These are phyloP conservation scores for Trichosurus vulpecula DNA, from an alignment of 2,797 vertebrate species.

Conservation along the genomic window DNA sequence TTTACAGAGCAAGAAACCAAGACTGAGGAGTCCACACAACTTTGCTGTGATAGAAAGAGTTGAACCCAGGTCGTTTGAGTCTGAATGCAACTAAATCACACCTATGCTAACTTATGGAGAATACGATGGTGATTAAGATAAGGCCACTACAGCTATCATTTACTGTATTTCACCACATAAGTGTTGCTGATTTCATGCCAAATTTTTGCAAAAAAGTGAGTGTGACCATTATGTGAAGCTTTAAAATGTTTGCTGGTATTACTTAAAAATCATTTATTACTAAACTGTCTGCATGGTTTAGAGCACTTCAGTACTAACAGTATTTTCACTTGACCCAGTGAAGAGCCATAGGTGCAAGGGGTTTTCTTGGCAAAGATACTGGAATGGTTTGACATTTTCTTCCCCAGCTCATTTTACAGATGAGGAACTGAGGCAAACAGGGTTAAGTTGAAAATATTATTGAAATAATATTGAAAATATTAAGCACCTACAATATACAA, in stretches of 20 bases:
- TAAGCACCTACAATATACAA: background rate
- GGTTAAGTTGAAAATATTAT: background rate
- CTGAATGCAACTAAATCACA: background rate
- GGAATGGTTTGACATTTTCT: too few relatives aligned
- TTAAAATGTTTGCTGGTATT: too few relatives aligned
- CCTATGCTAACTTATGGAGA: background rate
- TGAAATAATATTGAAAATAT: background rate
- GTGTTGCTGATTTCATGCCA: too few relatives aligned
- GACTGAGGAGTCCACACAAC: background rate
- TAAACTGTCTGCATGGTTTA: too few relatives aligned
- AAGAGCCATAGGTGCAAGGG: too few relatives aligned
- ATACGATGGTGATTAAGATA: background rate
- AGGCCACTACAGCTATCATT: background rate
- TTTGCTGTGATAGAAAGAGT: background rate
- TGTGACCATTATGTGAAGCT: too few relatives aligned
- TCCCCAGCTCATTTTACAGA: background rate
- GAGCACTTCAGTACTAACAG: too few relatives aligned
- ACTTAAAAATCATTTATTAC: too few relatives aligned
- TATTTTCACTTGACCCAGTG: too few relatives aligned
- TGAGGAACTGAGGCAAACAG: background rate
- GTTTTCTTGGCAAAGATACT: too few relatives aligned
- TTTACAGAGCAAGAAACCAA: background rate
- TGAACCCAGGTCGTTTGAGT: background rate
- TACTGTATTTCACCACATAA: background rate
- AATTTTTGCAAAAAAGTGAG: too few relatives aligned